Percentiles rank a stretch among this genome's conserved stretches.
These are phyloP conservation scores for Pardalotus punctatus DNA, from an alignment of 2,113 vertebrate genomes.

Conservation along the genomic window DNA sequence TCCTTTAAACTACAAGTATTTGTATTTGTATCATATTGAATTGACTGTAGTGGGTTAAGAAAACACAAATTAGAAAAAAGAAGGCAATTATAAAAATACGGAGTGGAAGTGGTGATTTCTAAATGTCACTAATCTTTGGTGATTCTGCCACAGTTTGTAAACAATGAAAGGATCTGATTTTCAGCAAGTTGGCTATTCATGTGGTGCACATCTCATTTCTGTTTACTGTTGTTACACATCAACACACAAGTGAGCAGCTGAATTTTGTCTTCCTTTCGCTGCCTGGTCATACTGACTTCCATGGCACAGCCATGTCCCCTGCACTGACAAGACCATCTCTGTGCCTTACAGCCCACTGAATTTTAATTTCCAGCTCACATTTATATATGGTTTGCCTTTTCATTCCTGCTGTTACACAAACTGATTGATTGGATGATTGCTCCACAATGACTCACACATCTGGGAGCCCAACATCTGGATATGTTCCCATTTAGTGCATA, in stretches of 20 bases:
- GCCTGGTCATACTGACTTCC: background rate
- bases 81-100: background rate
- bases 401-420: background rate
- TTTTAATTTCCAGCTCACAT: background rate
- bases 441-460: background rate
- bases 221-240: conserved; percentile 26
- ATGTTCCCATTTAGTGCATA: background rate
- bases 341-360: background rate
- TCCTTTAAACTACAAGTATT: conserved; percentile 16
- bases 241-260: background rate
- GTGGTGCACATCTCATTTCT: background rate
- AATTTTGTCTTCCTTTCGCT: background rate
- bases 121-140: background rate
- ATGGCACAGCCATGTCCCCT: background rate
- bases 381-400: background rate
- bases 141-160: conserved; percentile 25
- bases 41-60: background rate
- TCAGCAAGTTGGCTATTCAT: conserved; percentile 6
- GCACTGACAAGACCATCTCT: background rate
- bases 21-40: background rate
- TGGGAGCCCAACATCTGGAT: conserved; percentile 39
- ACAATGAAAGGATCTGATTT: conserved; percentile 45
- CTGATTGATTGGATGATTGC: conserved; percentile 2
- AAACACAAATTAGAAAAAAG: background rate
- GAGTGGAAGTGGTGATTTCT: background rate